Conservation (phyloP, 2,113 vertebrate species). For the Sorex araneus region DNA sequence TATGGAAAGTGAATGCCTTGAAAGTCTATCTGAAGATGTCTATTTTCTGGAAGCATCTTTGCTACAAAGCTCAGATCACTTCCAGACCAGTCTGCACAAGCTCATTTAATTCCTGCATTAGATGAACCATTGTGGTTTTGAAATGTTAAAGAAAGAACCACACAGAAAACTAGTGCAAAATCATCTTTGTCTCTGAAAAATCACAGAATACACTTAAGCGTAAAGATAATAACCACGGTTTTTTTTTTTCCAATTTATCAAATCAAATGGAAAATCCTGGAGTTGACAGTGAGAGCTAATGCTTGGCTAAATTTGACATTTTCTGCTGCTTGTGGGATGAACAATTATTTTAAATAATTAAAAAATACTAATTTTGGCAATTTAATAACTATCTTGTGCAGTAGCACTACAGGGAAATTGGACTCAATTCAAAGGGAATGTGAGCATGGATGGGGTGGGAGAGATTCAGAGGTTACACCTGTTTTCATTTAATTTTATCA, state of each 20-base stretch:
- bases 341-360: constrained; percentile 74
- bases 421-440: constrained; percentile 66
- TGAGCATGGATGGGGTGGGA: not conserved
- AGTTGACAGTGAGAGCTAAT: constrained; percentile 62
- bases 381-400: constrained; percentile 73
- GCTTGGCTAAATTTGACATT: constrained; percentile 51
- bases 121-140: constrained; percentile 36
- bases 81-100: not conserved
- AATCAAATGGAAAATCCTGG: constrained; percentile 46
- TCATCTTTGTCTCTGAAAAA: constrained; percentile 46
- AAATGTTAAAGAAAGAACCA: constrained; percentile 53
- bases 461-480: not conserved
- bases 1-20: not conserved
- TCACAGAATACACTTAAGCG: constrained; percentile 32
- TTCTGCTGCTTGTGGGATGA: constrained; percentile 23
- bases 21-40: constrained; percentile 20
- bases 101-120: constrained; percentile 17
- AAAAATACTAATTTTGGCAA: constrained; percentile 73
- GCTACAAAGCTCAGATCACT: constrained; percentile 5
- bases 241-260: constrained; percentile 57
- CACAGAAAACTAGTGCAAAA: constrained; percentile 50
- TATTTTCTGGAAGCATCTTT: constrained; percentile 48
- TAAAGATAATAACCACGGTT: constrained; percentile 46
- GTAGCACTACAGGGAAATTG: constrained; percentile 42
- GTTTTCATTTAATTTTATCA: not conserved